Conservation (phyloP, 2,888 invertebrate species). For the Oegoconia quadripuncta region DNA sequence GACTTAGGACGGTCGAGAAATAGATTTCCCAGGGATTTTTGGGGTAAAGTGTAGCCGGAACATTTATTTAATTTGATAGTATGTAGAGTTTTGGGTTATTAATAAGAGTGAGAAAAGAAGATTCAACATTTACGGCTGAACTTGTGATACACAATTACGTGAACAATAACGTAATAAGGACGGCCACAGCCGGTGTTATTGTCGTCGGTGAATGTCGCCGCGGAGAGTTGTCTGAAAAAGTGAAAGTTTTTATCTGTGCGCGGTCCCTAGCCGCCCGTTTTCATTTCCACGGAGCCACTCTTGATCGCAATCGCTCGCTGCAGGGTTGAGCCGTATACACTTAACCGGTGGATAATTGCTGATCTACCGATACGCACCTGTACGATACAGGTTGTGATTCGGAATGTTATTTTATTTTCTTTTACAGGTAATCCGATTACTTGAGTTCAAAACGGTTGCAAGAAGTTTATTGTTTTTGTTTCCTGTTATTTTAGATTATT, state of each 20-base stretch:
- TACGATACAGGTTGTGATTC: conserved; percentile 14
- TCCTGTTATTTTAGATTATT: no score
- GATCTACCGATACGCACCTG: conserved; percentile 31
- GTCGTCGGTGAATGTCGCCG: conserved; percentile 58
- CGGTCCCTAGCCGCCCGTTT: conserved; percentile 63
- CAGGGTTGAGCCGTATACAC: conserved; percentile 46
- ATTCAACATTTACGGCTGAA: conserved; percentile 34
- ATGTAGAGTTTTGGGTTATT: no score
- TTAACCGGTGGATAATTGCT: conserved; percentile 42
- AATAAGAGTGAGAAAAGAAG: neutral
- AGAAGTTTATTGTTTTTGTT: no score
- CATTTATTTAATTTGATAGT: no score
- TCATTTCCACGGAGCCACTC: conserved; percentile 64
- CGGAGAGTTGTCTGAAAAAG: conserved; percentile 66
- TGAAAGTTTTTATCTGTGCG: conserved; percentile 72
- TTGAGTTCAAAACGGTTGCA: no score
- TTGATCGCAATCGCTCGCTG: conserved; percentile 58
- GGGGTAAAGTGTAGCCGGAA: neutral
- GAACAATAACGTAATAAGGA: conserved; percentile 64
- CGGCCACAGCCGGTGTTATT: conserved; percentile 59
- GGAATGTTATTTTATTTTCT: conserved; percentile 7
- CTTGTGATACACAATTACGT: conserved; percentile 59
- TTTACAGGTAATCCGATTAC: neutral
- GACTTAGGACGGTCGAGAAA: conserved; percentile 1
- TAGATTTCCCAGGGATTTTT: neutral